A percentile compares a stretch with the other conserved stretches of the same genome.
Evolutionary conservation across 2,888 invertebrate species (phyloP).

Genomic region (Drosophila pseudotakahashii): DNA sequence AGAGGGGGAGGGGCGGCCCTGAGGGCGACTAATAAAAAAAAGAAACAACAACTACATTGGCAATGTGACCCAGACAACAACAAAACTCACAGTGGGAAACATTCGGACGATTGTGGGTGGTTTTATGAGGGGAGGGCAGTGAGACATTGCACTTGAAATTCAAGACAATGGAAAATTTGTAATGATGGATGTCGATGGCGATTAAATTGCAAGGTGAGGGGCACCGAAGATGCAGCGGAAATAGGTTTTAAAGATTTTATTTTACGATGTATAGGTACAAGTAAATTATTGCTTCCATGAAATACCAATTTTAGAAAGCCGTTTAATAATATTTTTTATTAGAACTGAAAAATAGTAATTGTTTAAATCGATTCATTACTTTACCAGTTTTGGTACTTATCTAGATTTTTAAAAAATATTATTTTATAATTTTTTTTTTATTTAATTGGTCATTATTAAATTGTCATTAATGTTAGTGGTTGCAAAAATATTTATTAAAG

Average conservation of each 20-base stretch:
- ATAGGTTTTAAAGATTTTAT: background rate
- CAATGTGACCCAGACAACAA: slow-evolving; percentile 35
- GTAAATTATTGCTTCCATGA: background rate
- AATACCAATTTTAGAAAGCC: too few species aligned
- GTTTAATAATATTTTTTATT: too few species aligned
- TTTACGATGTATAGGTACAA: background rate
- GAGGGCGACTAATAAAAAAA: slow-evolving; percentile 26
- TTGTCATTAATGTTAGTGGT: too few species aligned
- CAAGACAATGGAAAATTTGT: slow-evolving; percentile 55
- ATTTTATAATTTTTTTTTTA: too few species aligned
- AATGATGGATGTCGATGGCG: slow-evolving; percentile 14
- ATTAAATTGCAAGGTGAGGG: slow-evolving; percentile 7
- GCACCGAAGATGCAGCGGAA: background rate
- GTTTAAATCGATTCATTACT: too few species aligned
- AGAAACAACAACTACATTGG: slow-evolving; percentile 20
- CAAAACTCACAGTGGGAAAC: slow-evolving; percentile 55
- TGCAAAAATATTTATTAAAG: too few species aligned
- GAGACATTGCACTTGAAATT: slow-evolving; percentile 58
- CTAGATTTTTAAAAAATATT: too few species aligned
- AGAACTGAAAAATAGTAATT: too few species aligned
- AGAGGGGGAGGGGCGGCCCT: slow-evolving; percentile 12
- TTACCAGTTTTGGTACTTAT: too few species aligned
- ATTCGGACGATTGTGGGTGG: slow-evolving; percentile 30
- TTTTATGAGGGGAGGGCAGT: background rate
- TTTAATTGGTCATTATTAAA: too few species aligned